phyloP scores from a whole-genome alignment of 2,113 vertebrate genomes.

The Atherinomorus stipes region DNA sequence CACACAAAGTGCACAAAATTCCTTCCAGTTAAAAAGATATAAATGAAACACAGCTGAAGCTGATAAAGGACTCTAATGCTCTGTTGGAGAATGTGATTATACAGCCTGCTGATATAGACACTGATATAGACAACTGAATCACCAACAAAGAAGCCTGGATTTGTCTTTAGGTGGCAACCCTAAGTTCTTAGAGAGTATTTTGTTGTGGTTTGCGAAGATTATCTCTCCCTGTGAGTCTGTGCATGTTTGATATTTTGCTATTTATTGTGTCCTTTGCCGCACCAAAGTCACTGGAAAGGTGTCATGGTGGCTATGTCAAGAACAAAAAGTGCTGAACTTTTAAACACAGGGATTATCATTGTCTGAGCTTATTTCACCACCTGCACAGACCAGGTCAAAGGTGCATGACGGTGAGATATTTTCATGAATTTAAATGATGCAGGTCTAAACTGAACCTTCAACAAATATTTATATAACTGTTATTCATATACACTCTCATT shows the following conservation, averaged over 20 bases:
- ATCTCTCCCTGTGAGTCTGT: not conserved
- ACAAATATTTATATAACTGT: not conserved
- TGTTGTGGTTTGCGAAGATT: slow-evolving; percentile 6
- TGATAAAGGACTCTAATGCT: slow-evolving; percentile 6
- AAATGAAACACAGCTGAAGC: slow-evolving; percentile 25
- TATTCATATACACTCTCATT: too few relatives aligned
- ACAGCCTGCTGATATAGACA: slow-evolving; percentile 18
- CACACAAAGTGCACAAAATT: slow-evolving; percentile 26
- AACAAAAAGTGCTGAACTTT: slow-evolving; percentile 27
- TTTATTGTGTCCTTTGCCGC: slow-evolving; percentile 4
- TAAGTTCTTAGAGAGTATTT: slow-evolving; percentile 14
- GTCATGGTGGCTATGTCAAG: not conserved
- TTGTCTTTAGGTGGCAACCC: slow-evolving; percentile 14
- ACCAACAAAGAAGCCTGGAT: not conserved
- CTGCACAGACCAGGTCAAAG: slow-evolving; percentile 26
- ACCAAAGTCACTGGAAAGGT: slow-evolving; percentile 11
- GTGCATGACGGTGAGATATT: not conserved
- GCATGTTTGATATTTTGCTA: slow-evolving; percentile 4
- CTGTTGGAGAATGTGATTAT: not conserved
- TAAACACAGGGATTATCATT: slow-evolving; percentile 33
- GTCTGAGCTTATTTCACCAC: slow-evolving; percentile 12
- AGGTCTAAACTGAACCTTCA: not conserved
- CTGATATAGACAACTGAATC: slow-evolving; percentile 23
- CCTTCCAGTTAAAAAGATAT: slow-evolving; percentile 21
- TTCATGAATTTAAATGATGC: slow-evolving; percentile 11